Percentiles rank a stretch among this genome's conserved stretches.
Conservation (phyloP, 2,888 invertebrate genomes). For the Lithophane ornitopus region DNA sequence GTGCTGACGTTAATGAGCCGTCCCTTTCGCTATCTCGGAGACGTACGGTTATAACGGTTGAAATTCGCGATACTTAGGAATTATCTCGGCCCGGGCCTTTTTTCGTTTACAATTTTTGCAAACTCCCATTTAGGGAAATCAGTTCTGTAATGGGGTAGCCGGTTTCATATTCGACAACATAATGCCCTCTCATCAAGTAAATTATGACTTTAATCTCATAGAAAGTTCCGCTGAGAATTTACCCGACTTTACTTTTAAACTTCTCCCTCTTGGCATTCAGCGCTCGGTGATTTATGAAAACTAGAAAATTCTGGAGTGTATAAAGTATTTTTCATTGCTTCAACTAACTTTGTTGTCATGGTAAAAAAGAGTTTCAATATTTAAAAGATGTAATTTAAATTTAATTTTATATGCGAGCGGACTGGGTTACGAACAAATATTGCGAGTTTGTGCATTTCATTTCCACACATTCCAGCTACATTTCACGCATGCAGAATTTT, state of each 20-base stretch:
- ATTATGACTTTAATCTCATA: constrained; percentile 87
- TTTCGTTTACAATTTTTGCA: constrained; percentile 76
- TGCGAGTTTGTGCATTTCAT: constrained; percentile 27
- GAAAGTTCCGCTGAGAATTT: constrained; percentile 84
- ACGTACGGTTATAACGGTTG: constrained; percentile 84
- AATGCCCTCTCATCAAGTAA: constrained; percentile 85
- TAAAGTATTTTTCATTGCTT: constrained; percentile 82
- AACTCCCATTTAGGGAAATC: constrained; percentile 79
- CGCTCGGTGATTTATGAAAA: constrained; percentile 87
- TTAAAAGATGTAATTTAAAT: constrained; percentile 47
- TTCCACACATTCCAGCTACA: constrained; percentile 33
- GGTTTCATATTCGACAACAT: constrained; percentile 84
- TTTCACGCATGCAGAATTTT: constrained; percentile 19
- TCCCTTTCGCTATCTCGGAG: constrained; percentile 86
- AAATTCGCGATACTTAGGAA: constrained; percentile 80
- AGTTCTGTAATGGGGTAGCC: constrained; percentile 75
- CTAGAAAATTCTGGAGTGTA: constrained; percentile 83
- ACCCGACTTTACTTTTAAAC: constrained; percentile 85
- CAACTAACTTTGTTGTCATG: constrained; percentile 78
- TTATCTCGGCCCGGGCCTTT: constrained; percentile 76
- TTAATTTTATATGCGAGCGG: constrained; percentile 28
- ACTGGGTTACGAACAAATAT: constrained; percentile 37
- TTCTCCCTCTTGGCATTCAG: constrained; percentile 82
- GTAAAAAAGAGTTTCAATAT: constrained; percentile 77
- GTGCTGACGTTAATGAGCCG: constrained; percentile 88